Evolutionary conservation across 2,888 invertebrate genomes (phyloP).

Genomic region (Pemphredon lugubris): DNA sequence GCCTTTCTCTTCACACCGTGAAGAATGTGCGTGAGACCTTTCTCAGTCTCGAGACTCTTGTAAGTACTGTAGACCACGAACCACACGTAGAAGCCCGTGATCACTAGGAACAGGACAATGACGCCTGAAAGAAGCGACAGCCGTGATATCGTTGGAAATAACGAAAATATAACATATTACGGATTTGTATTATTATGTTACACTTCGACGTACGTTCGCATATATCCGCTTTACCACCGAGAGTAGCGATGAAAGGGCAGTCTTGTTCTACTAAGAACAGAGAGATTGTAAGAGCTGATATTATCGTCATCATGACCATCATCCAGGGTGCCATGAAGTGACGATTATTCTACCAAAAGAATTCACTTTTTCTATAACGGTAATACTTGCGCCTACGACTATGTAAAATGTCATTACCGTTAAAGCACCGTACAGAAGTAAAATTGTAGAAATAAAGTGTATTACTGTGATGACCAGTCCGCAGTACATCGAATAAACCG

Average conservation of each 20-base stretch:
- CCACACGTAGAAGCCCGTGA: slow-evolving; percentile 77
- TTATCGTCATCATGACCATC: slow-evolving; percentile 78
- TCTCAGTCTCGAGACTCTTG: slow-evolving; percentile 77
- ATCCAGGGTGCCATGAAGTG: slow-evolving; percentile 81
- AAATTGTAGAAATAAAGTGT: slow-evolving; percentile 78
- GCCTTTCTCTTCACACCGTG: slow-evolving; percentile 70
- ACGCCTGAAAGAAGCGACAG: slow-evolving; percentile 64
- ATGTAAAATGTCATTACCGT: slow-evolving; percentile 72
- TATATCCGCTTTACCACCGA: slow-evolving; percentile 73
- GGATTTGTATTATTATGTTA: no score
- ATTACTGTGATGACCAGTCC: slow-evolving; percentile 78
- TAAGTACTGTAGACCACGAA: slow-evolving; percentile 81
- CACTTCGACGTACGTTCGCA: slow-evolving; percentile 69
- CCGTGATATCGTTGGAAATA: neutral
- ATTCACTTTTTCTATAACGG: slow-evolving; percentile 17
- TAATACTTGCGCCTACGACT: slow-evolving; percentile 1
- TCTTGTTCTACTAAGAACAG: slow-evolving; percentile 76
- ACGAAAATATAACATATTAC: neutral
- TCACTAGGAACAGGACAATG: slow-evolving; percentile 66
- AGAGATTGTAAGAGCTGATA: slow-evolving; percentile 76
- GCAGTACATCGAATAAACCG: slow-evolving; percentile 79
- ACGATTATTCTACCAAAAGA: slow-evolving; percentile 76
- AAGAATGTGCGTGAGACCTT: slow-evolving; percentile 76
- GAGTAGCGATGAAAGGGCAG: slow-evolving; percentile 73
- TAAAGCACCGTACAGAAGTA: slow-evolving; percentile 80